Conservation (phyloP, 2,113 vertebrate species). For the Cyanistes caeruleus region DNA sequence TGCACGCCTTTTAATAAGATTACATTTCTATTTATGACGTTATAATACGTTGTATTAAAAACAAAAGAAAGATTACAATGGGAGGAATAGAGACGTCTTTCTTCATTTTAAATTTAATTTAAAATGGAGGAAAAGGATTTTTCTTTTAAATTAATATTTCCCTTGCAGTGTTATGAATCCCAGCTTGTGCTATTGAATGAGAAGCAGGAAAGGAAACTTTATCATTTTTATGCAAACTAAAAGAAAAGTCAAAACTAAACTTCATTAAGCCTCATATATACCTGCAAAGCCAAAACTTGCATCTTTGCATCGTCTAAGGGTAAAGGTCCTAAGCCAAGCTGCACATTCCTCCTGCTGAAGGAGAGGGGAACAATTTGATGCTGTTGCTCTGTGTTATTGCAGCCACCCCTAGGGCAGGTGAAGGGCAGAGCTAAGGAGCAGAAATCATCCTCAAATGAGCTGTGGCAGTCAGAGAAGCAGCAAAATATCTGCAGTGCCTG, state of each 20-base stretch:
- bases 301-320: background rate
- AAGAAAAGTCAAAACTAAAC: background rate
- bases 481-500: background rate
- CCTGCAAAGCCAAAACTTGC: background rate
- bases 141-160: slow-evolving; percentile 57
- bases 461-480: background rate
- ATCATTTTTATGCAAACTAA: background rate
- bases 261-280: background rate
- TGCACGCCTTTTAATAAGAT: slow-evolving; percentile 43
- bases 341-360: background rate
- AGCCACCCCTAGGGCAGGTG: background rate
- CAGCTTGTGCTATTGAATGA: background rate
- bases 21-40: slow-evolving; percentile 55
- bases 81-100: slow-evolving; percentile 11
- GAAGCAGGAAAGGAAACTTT: background rate
- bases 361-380: background rate
- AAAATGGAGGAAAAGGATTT: slow-evolving; percentile 48
- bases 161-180: background rate
- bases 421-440: background rate
- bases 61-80: slow-evolving; percentile 46
- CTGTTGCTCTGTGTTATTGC: background rate
- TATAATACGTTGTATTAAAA: slow-evolving; percentile 56
- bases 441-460: background rate
- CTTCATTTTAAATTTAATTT: slow-evolving; percentile 63
- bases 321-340: background rate